Conservation (phyloP, 2,888 invertebrate species). For the Diarsia brunnea region DNA sequence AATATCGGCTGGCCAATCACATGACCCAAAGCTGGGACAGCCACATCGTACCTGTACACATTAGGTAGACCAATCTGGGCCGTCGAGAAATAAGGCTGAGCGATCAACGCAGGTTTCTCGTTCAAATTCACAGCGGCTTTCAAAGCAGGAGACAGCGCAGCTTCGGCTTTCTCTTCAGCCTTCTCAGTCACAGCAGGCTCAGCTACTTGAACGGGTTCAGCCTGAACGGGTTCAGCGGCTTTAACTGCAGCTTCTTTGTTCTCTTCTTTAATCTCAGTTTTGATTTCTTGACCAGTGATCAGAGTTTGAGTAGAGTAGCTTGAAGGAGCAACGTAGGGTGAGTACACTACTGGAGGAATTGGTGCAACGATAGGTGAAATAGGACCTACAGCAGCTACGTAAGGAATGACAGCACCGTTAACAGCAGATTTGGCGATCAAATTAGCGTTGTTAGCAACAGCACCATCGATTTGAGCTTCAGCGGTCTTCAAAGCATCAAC, state of each 20-base stretch:
- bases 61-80: slow-evolving; percentile 43
- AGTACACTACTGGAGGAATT: slow-evolving; percentile 60
- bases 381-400: slow-evolving; percentile 48
- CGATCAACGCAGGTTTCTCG: slow-evolving; percentile 49
- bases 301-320: slow-evolving; percentile 38
- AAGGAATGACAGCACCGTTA: slow-evolving; percentile 36
- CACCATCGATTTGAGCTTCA: slow-evolving; percentile 81
- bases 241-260: slow-evolving; percentile 57
- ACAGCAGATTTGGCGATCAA: slow-evolving; percentile 73
- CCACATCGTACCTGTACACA: slow-evolving; percentile 60
- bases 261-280: slow-evolving; percentile 66
- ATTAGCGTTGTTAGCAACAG: slow-evolving; percentile 76
- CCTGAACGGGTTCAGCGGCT: slow-evolving; percentile 38
- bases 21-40: slow-evolving; percentile 41
- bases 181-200: slow-evolving; percentile 33
- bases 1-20: slow-evolving; percentile 55
- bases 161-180: slow-evolving; percentile 22
- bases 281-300: slow-evolving; percentile 42
- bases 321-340: slow-evolving; percentile 45
- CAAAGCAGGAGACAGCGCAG: slow-evolving; percentile 40
- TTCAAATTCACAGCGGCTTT: slow-evolving; percentile 54
- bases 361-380: slow-evolving; percentile 56
- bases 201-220: slow-evolving; percentile 38
- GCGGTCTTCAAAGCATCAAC: slow-evolving; percentile 81
- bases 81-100: slow-evolving; percentile 37